Evolutionary conservation across 2,888 invertebrate species (phyloP), one percentile per base, ranked within the genome.

Genomic region (Mamestra brassicae): DNA sequence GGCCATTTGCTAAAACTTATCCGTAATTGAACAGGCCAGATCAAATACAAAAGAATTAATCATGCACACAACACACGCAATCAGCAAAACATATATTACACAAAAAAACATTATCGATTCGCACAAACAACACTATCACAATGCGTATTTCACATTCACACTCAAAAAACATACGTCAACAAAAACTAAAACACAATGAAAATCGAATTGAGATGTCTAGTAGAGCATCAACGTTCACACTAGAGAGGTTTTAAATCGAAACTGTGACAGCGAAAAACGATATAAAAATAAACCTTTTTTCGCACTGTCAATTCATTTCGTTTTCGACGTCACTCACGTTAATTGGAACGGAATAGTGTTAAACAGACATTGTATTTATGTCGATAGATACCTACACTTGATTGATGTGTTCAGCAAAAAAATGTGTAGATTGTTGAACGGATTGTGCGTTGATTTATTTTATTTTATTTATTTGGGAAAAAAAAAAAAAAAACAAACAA

Each of bases 311-410:
- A 78, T 82, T 68, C 54, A 67, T 70, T 80, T 78, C 47, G 67
- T 69, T 76, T 76, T 79, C 60, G 64, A 74, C 36, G 58, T 74
- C 74, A 74, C 45, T 83, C 62, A 61, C 58, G 75, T 71, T 82
- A 80, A 86, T 87, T 86, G 70, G 84, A 84, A 71, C 76, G 80
- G 76, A 86, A 81, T 78, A 82, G 74, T 74, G 83, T 75, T 80
- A 80, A 81, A 75, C 80, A 69, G 50, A 79, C 78, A 62, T 71
- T 58, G 67, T 60, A n/a, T 47, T 13, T 72, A 78, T 81, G 79
- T 85, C 83, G 66, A 85, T 83, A 58, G 74, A 80, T 81, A 75
- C 26, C 26, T 26, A 26, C 6, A 17, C 57, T 74, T 60, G 52
- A 74, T 68, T 65, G 73, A 78, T 69, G 34, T 71, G 10, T 63